These are phyloP conservation scores for Apodemia mormo DNA, from an alignment of 2,888 invertebrate species.

Conservation along the genomic window DNA sequence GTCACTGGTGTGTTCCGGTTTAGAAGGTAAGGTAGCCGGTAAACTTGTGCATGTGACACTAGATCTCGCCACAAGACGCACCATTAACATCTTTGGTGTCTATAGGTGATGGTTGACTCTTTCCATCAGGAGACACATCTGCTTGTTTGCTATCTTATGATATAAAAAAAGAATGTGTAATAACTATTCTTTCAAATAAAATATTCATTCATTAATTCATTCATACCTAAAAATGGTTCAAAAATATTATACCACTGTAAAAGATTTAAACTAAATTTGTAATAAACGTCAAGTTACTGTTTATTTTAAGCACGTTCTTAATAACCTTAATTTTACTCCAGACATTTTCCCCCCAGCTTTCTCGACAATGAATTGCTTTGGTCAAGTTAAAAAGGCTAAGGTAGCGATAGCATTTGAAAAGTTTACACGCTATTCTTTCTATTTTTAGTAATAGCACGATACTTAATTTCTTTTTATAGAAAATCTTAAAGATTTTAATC, in stretches of 20 bases:
- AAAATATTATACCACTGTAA: background rate
- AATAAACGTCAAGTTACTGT: constrained; percentile 36
- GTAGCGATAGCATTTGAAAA: constrained; percentile 27
- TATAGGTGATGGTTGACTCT: too few species aligned
- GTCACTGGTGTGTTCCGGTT: too few species aligned
- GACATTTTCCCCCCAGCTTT: constrained; percentile 38
- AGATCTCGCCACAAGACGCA: too few species aligned
- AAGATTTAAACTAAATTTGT: constrained; percentile 30
- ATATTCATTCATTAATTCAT: too few species aligned
- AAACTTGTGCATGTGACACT: too few species aligned
- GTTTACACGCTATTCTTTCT: constrained; percentile 10
- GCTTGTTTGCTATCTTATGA: too few species aligned
- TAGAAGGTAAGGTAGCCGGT: too few species aligned
- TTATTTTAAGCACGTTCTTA: constrained; percentile 38
- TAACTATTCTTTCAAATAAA: too few species aligned
- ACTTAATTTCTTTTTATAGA: background rate
- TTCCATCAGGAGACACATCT: too few species aligned
- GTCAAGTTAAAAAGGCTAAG: constrained; percentile 33
- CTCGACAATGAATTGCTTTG: constrained; percentile 38
- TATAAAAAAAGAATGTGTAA: too few species aligned
- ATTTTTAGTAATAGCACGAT: background rate
- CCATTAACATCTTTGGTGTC: too few species aligned
- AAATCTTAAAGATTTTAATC: background rate
- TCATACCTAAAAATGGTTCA: background rate
- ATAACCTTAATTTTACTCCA: constrained; percentile 38